Conservation (phyloP, 2,888 invertebrate genomes). For the Mythimna loreyi region DNA sequence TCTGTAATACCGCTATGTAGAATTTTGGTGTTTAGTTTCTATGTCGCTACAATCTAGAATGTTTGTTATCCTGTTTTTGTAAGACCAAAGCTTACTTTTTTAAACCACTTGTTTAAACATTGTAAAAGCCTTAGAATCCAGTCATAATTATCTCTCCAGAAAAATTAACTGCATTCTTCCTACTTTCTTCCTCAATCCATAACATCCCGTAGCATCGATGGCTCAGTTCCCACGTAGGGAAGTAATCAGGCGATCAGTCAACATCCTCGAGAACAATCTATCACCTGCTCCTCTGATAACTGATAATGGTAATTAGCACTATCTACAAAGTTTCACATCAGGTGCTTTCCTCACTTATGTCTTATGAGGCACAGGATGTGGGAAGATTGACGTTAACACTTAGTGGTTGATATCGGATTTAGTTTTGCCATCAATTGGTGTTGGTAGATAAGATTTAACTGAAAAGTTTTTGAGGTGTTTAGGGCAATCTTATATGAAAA, state of each 20-base stretch:
- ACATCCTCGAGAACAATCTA: slow-evolving; percentile 66
- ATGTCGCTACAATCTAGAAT: not conserved
- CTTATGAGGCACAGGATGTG: slow-evolving; percentile 29
- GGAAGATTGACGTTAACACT: slow-evolving; percentile 26
- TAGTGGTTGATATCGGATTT: not conserved
- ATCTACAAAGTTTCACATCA: slow-evolving; percentile 51
- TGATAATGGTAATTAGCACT: slow-evolving; percentile 65
- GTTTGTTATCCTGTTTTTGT: not conserved
- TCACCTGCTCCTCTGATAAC: slow-evolving; percentile 66
- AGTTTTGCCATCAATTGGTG: not conserved
- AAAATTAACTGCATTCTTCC: not conserved
- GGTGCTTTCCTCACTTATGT: slow-evolving; percentile 46
- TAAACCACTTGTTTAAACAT: not conserved
- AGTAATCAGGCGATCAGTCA: slow-evolving; percentile 70
- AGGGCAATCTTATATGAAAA: not conserved
- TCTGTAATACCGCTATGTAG: too few species aligned
- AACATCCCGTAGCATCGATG: slow-evolving; percentile 33
- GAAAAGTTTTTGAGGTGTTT: not conserved
- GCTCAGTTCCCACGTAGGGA: slow-evolving; percentile 57
- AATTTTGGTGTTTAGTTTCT: too few species aligned
- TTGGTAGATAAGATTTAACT: not conserved
- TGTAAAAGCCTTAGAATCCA: not conserved
- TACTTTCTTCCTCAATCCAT: slow-evolving; percentile 12
- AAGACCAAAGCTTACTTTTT: not conserved
- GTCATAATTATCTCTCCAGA: not conserved